Conservation (phyloP, 2,888 invertebrate genomes). For the Chrysina gloriosa region DNA sequence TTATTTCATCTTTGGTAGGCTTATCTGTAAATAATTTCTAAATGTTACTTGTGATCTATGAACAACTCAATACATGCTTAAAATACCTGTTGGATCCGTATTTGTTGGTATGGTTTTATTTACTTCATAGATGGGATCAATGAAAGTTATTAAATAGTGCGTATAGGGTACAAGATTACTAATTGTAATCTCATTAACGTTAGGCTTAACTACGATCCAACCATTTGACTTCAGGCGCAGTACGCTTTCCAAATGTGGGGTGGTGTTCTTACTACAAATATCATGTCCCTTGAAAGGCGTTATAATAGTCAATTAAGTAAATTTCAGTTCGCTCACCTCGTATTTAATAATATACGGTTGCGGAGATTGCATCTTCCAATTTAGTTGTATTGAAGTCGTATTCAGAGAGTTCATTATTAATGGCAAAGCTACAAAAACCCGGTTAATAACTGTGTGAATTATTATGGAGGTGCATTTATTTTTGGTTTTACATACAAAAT, state of each 20-base stretch:
- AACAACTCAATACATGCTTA: no score
- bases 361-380: slow-evolving; percentile 49
- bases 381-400: slow-evolving; percentile 53
- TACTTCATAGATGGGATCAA: slow-evolving; percentile 55
- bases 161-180: slow-evolving; percentile 58
- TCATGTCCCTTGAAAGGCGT: slow-evolving; percentile 54
- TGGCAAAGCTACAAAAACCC: slow-evolving; percentile 57
- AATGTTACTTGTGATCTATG: background rate
- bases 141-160: slow-evolving; percentile 57
- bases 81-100: slow-evolving; percentile 58
- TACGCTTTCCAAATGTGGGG: slow-evolving; percentile 47
- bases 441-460: background rate
- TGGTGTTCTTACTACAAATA: slow-evolving; percentile 47
- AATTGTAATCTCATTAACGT: slow-evolving; percentile 53
- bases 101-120: slow-evolving; percentile 50
- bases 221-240: slow-evolving; percentile 57
- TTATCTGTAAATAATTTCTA: slow-evolving; percentile 50
- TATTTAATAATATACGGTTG: slow-evolving; percentile 22
- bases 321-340: slow-evolving; percentile 1
- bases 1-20: slow-evolving; percentile 56
- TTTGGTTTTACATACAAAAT: no score
- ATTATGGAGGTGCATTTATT: no score
- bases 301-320: slow-evolving; percentile 7
- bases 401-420: slow-evolving; percentile 46
- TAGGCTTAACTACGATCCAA: slow-evolving; percentile 53